Percentiles rank a stretch among this genome's conserved stretches.
Conservation (phyloP, 2,797 vertebrate genomes). For the Onychomys leucogaster region DNA sequence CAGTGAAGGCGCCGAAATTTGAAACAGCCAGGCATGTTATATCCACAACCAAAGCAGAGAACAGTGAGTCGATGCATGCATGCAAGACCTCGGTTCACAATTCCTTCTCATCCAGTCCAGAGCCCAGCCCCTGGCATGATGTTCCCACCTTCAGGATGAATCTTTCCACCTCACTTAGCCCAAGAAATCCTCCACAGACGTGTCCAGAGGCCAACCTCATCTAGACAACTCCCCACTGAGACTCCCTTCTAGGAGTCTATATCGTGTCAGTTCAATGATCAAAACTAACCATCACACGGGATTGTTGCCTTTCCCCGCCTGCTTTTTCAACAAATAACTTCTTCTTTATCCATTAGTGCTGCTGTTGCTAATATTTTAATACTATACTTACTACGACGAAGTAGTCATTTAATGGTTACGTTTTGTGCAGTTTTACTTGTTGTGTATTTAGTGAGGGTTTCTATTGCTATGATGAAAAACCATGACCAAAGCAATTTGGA, state of each 20-base stretch:
- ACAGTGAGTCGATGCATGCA: background rate
- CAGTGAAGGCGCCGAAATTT: background rate
- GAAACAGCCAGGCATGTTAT: background rate
- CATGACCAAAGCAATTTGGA: background rate
- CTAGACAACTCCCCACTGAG: background rate
- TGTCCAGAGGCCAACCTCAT: background rate
- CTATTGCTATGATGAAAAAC: background rate
- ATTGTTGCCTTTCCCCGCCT: too few relatives aligned
- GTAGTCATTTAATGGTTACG: background rate
- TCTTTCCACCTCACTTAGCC: background rate
- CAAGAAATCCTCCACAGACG: background rate
- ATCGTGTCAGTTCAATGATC: background rate
- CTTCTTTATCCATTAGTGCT: background rate
- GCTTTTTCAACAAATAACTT: background rate
- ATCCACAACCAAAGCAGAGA: background rate
- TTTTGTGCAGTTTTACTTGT: background rate
- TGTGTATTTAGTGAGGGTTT: background rate
- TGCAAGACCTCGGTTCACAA: background rate
- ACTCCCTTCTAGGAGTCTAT: background rate
- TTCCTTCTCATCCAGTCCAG: background rate
- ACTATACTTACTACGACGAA: background rate
- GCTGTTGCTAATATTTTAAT: background rate
- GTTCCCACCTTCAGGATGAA: background rate
- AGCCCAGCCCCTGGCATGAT: background rate
- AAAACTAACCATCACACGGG: background rate